phyloP scores from a whole-genome alignment of 2,113 vertebrate species.

The Sinocyclocheilus maitianheensis region DNA sequence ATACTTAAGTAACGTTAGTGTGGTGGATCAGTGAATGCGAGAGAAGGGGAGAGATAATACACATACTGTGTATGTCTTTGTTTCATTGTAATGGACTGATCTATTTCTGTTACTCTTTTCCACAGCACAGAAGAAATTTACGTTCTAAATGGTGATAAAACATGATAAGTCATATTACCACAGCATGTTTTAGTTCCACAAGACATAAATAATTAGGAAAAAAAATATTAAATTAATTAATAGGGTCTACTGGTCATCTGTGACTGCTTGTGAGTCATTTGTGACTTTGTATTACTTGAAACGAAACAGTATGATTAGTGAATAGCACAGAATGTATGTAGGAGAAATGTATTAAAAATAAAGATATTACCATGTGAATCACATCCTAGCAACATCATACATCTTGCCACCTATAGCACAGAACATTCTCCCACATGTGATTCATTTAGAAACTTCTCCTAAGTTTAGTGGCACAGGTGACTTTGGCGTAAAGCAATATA shows the following conservation, averaged over 20 bases:
- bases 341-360: background rate
- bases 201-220: background rate
- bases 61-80: no score
- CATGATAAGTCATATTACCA: background rate
- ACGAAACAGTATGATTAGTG: background rate
- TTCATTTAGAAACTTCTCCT: background rate
- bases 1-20: no score
- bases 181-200: background rate
- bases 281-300: background rate
- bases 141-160: background rate
- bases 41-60: no score
- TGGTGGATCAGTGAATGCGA: no score
- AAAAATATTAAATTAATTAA: background rate
- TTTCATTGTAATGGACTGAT: no score
- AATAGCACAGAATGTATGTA: background rate
- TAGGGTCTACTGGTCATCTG: no score
- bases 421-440: background rate
- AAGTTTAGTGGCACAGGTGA: background rate
- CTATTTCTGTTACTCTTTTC: background rate
- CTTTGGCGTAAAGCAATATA: background rate
- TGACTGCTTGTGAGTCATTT: background rate
- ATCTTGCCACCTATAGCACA: background rate
- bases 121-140: background rate
- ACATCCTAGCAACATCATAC: background rate
- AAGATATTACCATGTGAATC: background rate